Evolutionary conservation across 2,888 invertebrate species (phyloP).

Genomic region (Elysia crispata): DNA sequence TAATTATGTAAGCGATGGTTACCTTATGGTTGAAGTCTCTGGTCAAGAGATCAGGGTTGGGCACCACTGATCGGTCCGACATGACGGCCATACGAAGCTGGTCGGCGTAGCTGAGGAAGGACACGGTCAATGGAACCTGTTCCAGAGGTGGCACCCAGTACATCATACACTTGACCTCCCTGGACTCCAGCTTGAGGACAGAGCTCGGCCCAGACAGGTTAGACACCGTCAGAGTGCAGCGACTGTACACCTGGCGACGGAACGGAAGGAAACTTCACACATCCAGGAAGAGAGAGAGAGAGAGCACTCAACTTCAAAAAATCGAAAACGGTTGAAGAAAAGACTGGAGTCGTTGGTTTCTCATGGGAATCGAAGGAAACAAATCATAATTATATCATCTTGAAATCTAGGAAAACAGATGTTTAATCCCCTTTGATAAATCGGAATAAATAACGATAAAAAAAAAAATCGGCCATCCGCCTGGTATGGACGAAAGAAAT

Average conservation of each 20-base stretch:
- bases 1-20: too few relatives aligned
- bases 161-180: constrained; percentile 72
- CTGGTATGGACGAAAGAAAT: too few relatives aligned
- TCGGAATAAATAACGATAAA: too few relatives aligned
- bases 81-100: constrained; percentile 79
- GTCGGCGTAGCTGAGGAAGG: constrained; percentile 80
- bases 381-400: too few relatives aligned
- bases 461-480: too few relatives aligned
- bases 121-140: constrained; percentile 79
- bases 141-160: constrained; percentile 79
- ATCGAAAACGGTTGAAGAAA: background rate
- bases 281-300: constrained; percentile 21
- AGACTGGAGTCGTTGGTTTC: too few relatives aligned
- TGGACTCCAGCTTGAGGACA: constrained; percentile 77
- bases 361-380: too few relatives aligned
- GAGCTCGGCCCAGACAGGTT: constrained; percentile 80
- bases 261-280: background rate
- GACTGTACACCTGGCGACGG: constrained; percentile 55
- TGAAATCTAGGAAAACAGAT: too few relatives aligned
- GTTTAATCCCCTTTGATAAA: too few relatives aligned
- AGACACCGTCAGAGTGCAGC: constrained; percentile 75
- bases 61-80: constrained; percentile 77
- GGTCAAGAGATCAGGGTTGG: constrained; percentile 75
- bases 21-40: constrained; percentile 76
- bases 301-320: background rate